Evolutionary conservation across 2,113 vertebrate genomes (phyloP).

Genomic region (Oncorhynchus gorbuscha): DNA sequence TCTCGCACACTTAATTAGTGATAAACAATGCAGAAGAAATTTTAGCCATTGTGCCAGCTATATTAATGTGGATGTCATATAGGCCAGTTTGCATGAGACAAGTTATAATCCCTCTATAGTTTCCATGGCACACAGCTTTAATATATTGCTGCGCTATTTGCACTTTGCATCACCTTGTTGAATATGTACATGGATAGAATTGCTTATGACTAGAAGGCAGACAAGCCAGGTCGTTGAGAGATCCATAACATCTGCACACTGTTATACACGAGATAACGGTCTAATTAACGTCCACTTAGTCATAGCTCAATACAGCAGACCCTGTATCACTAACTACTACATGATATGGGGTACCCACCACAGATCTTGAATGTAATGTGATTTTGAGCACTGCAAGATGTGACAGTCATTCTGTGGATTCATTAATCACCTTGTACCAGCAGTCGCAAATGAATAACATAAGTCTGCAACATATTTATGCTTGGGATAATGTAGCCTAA

Average conservation of each 20-base stretch:
- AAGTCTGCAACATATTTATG: neutral
- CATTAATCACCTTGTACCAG: neutral
- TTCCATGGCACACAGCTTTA: conserved; percentile 23
- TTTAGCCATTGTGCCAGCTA: neutral
- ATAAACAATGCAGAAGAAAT: neutral
- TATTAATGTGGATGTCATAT: neutral
- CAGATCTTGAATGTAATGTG: conserved; percentile 55
- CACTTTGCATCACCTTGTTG: conserved; percentile 36
- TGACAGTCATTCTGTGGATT: conserved; percentile 16
- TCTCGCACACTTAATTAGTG: neutral
- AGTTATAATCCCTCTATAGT: neutral
- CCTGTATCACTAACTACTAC: neutral
- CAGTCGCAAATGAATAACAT: neutral
- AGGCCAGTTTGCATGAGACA: neutral
- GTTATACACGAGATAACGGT: neutral
- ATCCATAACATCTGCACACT: neutral
- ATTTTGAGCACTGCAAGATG: conserved; percentile 5
- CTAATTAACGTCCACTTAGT: neutral
- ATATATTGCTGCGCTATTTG: conserved; percentile 28
- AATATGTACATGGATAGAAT: conserved; percentile 7
- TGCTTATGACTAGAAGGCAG: neutral
- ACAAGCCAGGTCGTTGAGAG: neutral
- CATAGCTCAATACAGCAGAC: conserved; percentile 32
- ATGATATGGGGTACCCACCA: conserved; percentile 37
- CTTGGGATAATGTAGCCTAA: neutral